Conservation (phyloP, 2,888 invertebrate species). For the Megaustenia siamemsis region DNA sequence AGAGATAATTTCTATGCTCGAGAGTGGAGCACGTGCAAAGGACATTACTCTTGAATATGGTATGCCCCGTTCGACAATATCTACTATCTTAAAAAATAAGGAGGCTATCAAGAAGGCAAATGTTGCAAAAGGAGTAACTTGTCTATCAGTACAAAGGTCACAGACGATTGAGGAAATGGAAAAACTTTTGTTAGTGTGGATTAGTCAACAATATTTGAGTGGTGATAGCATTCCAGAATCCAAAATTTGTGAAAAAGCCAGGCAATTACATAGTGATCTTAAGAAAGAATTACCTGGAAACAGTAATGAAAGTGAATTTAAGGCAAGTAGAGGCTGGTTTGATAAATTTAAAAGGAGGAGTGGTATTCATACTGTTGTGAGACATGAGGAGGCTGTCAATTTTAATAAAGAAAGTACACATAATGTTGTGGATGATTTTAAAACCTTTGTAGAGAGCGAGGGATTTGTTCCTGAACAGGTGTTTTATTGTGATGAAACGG, state of each 20-base stretch:
- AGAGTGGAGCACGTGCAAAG: neutral
- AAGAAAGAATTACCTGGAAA: neutral
- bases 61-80: neutral
- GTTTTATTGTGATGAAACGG: neutral
- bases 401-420: too few species aligned
- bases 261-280: neutral
- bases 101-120: slow-evolving; percentile 1
- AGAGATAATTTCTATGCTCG: neutral
- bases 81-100: slow-evolving; percentile 3
- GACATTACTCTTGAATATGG: neutral
- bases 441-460: too few species aligned
- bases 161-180: slow-evolving; percentile 5
- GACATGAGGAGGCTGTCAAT: too few species aligned
- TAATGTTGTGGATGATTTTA: too few species aligned
- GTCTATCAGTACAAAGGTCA: neutral
- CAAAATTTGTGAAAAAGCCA: slow-evolving; percentile 9
- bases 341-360: too few species aligned
- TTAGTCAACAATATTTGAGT: neutral
- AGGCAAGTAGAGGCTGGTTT: slow-evolving; percentile 11
- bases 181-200: slow-evolving; percentile 1
- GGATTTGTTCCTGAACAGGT: too few species aligned
- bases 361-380: too few species aligned
- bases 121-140: neutral
- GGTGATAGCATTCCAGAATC: neutral
- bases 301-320: neutral